Evolutionary conservation across 2,113 vertebrate genomes (phyloP), one percentile per base, ranked within the genome.

Genomic region (Spheniscus mendiculus): DNA sequence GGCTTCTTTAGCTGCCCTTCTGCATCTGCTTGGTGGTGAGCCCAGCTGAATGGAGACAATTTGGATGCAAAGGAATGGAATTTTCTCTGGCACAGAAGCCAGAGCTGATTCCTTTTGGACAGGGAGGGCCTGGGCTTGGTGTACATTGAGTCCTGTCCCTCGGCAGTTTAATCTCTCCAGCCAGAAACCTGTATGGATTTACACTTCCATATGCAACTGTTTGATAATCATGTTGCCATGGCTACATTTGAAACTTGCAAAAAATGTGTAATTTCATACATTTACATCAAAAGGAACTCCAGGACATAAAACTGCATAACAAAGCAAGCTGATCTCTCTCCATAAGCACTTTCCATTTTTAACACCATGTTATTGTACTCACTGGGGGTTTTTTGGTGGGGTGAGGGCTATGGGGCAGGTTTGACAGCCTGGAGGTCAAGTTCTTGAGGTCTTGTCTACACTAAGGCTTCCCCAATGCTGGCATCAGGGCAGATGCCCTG

Each of bases 251-350:
- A 90, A 87, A 91, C 93, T 91, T 82, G 74, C 90, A 93, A 63
- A 88, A 96, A 93, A 92, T 72, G 93, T 96, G 88, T 66, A 93
- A 97, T 97, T 96, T 96, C 96, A 96, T 96, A 97, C 95, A 93
- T 94, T 96, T 95, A 87, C 96, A 97, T 97, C 91, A 95, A 96
- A 94, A 96, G 86, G 42, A 85, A 71, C 86, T 95, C 47, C 74
- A 70, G 90, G 83, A 97, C 89, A 86, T 81, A 93, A 32, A 95
- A 83, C 79, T 58, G 56, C 10, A 1, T 90, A 62, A 92, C 74
- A 74, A 89, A 93, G 81, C 73, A 88, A 56, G 87, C 81, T 84
- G 84, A 76, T 93, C 66, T 91, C 82, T 77, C 62, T 87, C 59
- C 55, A 59, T 61, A 86, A 88, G 61, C 78, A 81, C 90, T 94